Conservation (phyloP, 2,888 invertebrate genomes). For the Pandemis corylana region DNA sequence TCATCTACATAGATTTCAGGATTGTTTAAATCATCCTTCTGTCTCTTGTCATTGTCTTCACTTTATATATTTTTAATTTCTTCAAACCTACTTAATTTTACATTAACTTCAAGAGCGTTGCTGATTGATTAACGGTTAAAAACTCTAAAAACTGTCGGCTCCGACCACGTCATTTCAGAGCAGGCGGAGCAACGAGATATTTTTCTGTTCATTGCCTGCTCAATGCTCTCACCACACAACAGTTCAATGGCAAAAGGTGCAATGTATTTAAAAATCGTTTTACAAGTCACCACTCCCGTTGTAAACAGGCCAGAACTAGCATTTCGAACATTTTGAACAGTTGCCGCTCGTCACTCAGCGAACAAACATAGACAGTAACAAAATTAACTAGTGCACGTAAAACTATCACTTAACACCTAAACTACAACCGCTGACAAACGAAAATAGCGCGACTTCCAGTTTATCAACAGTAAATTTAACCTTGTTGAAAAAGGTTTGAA, state of each 20-base stretch:
- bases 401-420: conserved; percentile 47
- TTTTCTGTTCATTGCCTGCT: not conserved
- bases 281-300: not conserved
- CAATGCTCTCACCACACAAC: not conserved
- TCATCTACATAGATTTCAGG: not conserved
- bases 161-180: not conserved
- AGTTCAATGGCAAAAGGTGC: not conserved
- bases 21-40: not conserved
- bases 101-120: conserved; percentile 53
- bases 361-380: conserved; percentile 62
- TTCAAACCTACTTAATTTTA: conserved; percentile 7
- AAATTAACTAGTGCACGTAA: conserved; percentile 45
- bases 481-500: conserved; percentile 48
- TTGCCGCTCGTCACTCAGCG: conserved; percentile 74
- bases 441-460: conserved; percentile 49
- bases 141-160: conserved; percentile 46
- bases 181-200: not conserved
- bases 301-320: conserved; percentile 52
- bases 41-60: not conserved
- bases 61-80: conserved; percentile 13
- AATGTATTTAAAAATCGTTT: not conserved
- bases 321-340: conserved; percentile 64
- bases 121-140: conserved; percentile 65
- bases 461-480: conserved; percentile 49
- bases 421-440: conserved; percentile 43